Conservation (phyloP, 2,888 invertebrate species). For the Hydroisotoma schaefferi region DNA sequence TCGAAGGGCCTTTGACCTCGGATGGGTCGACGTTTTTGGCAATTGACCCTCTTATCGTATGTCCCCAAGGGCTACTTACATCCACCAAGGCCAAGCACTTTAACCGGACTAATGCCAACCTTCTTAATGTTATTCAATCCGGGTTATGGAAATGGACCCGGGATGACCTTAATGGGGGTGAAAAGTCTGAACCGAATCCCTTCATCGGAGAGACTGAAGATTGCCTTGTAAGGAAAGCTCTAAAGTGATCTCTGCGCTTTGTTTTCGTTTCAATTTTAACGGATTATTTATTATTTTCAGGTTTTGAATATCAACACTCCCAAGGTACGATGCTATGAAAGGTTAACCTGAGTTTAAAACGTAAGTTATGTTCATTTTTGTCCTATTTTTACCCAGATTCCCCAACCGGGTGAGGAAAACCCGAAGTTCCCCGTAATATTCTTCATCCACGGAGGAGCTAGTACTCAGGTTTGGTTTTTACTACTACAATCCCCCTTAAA, state of each 20-base stretch:
- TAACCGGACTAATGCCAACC: background rate
- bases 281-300: background rate
- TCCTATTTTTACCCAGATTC: conserved; percentile 5
- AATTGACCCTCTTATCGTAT: conserved; percentile 4
- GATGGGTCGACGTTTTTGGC: background rate
- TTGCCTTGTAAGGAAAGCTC: conserved; percentile 6
- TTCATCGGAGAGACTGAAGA: conserved; percentile 10
- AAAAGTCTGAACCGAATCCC: background rate
- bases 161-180: background rate
- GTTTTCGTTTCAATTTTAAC: no score
- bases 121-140: conserved; percentile 2
- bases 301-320: conserved; percentile 13
- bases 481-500: no score
- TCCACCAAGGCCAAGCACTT: background rate
- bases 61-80: conserved; percentile 3
- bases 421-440: conserved; percentile 26
- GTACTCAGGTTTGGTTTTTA: background rate
- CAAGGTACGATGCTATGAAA: background rate
- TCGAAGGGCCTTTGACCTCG: background rate
- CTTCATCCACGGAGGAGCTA: conserved; percentile 32
- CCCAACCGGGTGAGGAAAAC: conserved; percentile 8
- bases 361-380: no score
- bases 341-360: background rate
- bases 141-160: conserved; percentile 2
- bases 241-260: no score